Conservation (phyloP, 2,113 vertebrate genomes). For the Limnothrissa miodon region DNA sequence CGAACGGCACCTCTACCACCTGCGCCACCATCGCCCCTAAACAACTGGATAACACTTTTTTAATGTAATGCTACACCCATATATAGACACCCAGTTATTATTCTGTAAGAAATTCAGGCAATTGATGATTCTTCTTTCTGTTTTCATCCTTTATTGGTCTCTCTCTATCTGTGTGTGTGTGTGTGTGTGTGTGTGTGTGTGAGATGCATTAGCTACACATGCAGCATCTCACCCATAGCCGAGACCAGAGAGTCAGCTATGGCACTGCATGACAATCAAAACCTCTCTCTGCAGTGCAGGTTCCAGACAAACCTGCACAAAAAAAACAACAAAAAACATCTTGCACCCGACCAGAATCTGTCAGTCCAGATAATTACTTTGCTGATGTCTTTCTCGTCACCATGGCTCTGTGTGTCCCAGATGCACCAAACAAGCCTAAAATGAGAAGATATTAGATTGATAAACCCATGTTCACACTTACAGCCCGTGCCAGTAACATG, state of each 20-base stretch:
- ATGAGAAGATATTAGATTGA: not conserved
- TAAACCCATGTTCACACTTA: not conserved
- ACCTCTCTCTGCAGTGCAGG: not conserved
- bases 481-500: too few species aligned
- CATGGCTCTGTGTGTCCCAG: not conserved
- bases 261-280: not conserved
- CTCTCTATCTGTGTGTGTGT: not conserved
- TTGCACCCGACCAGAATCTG: not conserved
- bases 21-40: too few species aligned
- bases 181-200: not conserved
- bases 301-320: not conserved
- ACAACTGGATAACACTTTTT: too few species aligned
- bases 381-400: not conserved
- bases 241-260: not conserved
- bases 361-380: not conserved
- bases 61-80: too few species aligned
- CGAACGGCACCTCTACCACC: too few species aligned
- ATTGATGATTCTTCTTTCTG: too few species aligned
- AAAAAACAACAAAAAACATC: not conserved
- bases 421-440: not conserved
- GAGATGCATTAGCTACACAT: too few species aligned
- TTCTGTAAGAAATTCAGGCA: too few species aligned
- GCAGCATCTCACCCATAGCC: not conserved
- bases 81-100: too few species aligned
- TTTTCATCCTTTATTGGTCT: not conserved